Evolutionary conservation across 2,797 vertebrate species (phyloP).

Genomic region (Enoplosus armatus): DNA sequence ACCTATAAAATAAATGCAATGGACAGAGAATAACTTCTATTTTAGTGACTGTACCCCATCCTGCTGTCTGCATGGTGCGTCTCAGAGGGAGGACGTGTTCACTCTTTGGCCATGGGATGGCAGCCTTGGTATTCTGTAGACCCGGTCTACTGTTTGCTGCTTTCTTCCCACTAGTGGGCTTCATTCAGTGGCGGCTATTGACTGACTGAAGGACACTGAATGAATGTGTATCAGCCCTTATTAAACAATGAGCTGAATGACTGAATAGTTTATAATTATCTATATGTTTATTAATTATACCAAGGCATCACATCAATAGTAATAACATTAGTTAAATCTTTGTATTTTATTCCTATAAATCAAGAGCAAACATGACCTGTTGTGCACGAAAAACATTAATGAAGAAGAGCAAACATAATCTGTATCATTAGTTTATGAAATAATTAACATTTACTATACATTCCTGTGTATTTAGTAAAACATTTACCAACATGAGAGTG

Average conservation of each 20-base stretch:
- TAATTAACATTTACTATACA: not conserved
- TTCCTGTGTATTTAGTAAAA: not conserved
- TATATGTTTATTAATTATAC: not conserved
- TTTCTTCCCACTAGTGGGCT: not conserved
- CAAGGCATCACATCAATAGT: not conserved
- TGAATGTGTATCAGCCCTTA: constrained; percentile 21
- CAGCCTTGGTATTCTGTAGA: constrained; percentile 71
- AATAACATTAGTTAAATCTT: not conserved
- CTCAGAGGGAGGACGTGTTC: constrained; percentile 28
- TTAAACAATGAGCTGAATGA: constrained; percentile 31
- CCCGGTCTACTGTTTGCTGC: not conserved
- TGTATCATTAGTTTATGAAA: not conserved
- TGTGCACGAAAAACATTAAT: not conserved
- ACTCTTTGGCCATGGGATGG: constrained; percentile 72
- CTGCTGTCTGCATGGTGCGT: constrained; percentile 31
- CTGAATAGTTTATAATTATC: constrained; percentile 2
- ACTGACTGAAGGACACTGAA: constrained; percentile 31
- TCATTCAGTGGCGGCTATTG: constrained; percentile 37
- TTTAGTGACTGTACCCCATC: constrained; percentile 69
- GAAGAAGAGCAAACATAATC: not conserved
- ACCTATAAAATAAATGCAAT: constrained; percentile 81
- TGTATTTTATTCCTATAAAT: not conserved
- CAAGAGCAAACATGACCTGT: not conserved
- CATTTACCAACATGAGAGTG: not conserved
- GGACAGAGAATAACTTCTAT: constrained; percentile 78